phyloP scores from a whole-genome alignment of 2,888 invertebrate genomes.

The Hirtodrosophila histrioides region DNA sequence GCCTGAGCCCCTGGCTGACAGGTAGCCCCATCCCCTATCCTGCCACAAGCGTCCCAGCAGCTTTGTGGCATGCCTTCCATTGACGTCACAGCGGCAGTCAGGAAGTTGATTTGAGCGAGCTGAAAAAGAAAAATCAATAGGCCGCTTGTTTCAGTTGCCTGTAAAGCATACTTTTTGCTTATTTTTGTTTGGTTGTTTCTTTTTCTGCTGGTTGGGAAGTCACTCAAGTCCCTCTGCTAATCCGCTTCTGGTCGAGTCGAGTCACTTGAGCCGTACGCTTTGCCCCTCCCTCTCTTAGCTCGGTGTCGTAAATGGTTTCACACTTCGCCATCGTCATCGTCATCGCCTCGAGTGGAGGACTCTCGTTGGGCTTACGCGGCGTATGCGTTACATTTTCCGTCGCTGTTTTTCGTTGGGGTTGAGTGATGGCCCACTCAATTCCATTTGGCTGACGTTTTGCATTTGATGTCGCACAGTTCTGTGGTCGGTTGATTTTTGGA shows the following conservation, averaged over 20 bases:
- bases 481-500: constrained; percentile 57
- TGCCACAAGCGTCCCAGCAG: constrained; percentile 1
- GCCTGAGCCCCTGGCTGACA: constrained; percentile 1
- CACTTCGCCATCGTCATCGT: constrained; percentile 57
- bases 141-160: constrained; percentile 46
- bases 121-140: constrained; percentile 60
- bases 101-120: constrained; percentile 51
- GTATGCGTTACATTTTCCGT: constrained; percentile 55
- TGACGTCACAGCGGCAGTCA: constrained; percentile 62
- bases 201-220: constrained; percentile 37
- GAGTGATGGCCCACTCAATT: constrained; percentile 52
- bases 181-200: constrained; percentile 26
- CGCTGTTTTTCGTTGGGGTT: constrained; percentile 17
- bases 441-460: constrained; percentile 68
- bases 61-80: constrained; percentile 37
- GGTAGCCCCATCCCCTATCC: neutral
- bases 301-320: constrained; percentile 60
- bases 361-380: constrained; percentile 44
- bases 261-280: constrained; percentile 56
- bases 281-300: neutral
- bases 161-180: constrained; percentile 4
- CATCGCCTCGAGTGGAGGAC: constrained; percentile 26
- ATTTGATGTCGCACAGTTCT: constrained; percentile 51
- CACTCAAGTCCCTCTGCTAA: constrained; percentile 65
- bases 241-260: constrained; percentile 63